Evolutionary conservation across 2,888 invertebrate genomes (phyloP).

Genomic region (Mythimna impura): DNA sequence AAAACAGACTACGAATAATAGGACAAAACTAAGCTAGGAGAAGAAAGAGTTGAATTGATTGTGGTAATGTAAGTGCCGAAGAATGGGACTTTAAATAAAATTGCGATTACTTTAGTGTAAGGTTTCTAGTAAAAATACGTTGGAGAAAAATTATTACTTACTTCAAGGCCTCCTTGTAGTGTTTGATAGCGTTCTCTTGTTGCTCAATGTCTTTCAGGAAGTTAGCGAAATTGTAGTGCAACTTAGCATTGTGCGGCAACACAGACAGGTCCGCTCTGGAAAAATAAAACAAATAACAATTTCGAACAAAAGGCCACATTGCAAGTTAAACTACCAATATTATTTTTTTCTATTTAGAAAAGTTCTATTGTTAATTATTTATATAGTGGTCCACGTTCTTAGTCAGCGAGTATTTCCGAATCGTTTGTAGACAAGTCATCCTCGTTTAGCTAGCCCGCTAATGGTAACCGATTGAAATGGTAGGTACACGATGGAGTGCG

Average conservation of each 20-base stretch:
- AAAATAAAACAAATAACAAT: constrained; percentile 50
- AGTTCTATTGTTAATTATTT: neutral
- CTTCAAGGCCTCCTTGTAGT: constrained; percentile 95
- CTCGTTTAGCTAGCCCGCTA: too few relatives aligned
- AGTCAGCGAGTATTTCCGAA: neutral
- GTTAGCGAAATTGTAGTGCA: constrained; percentile 97
- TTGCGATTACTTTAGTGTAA: too few relatives aligned
- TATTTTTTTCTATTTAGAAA: neutral
- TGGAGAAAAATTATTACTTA: constrained; percentile 79
- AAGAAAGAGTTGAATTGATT: too few relatives aligned
- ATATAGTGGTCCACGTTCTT: neutral
- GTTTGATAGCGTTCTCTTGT: constrained; percentile 93
- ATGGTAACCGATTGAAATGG: too few relatives aligned
- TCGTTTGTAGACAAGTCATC: neutral
- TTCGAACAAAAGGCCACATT: neutral
- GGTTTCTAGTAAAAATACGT: too few relatives aligned
- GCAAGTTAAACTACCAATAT: neutral
- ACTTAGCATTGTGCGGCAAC: constrained; percentile 96
- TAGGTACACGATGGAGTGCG: neutral
- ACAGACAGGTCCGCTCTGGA: constrained; percentile 94
- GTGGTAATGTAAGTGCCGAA: neutral
- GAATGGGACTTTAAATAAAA: too few relatives aligned
- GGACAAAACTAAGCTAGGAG: too few relatives aligned
- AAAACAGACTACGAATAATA: neutral
- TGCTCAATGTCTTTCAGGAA: constrained; percentile 94